phyloP scores from a whole-genome alignment of 2,888 invertebrate species.

The Mayetiola destructor region DNA sequence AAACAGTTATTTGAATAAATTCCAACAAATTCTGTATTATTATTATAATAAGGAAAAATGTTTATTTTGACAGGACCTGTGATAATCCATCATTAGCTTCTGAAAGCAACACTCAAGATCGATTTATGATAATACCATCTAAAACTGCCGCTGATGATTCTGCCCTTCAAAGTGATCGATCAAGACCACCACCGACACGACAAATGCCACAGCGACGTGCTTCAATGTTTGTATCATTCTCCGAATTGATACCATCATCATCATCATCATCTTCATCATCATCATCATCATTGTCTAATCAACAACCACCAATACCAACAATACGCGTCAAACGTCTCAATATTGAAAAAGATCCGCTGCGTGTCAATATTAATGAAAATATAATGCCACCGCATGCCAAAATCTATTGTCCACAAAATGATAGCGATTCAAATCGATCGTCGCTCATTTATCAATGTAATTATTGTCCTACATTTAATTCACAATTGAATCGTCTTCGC shows the following conservation, averaged over 20 bases:
- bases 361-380: not conserved
- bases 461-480: not conserved
- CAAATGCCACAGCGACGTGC: not conserved
- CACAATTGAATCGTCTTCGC: not conserved
- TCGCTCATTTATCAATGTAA: not conserved
- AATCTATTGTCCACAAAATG: not conserved
- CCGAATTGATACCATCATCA: not conserved
- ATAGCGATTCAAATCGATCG: not conserved
- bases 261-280: not conserved
- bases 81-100: no score
- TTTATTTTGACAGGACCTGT: no score
- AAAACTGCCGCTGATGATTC: no score
- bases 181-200: not conserved
- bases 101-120: no score
- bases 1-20: no score
- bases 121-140: no score
- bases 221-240: not conserved
- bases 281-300: not conserved
- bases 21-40: no score
- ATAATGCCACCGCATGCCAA: conserved; percentile 4
- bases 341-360: not conserved
- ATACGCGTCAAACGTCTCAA: not conserved
- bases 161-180: not conserved
- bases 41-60: no score
- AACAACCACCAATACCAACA: not conserved